phyloP scores from a whole-genome alignment of 2,113 vertebrate genomes.

The Lontra canadensis region DNA sequence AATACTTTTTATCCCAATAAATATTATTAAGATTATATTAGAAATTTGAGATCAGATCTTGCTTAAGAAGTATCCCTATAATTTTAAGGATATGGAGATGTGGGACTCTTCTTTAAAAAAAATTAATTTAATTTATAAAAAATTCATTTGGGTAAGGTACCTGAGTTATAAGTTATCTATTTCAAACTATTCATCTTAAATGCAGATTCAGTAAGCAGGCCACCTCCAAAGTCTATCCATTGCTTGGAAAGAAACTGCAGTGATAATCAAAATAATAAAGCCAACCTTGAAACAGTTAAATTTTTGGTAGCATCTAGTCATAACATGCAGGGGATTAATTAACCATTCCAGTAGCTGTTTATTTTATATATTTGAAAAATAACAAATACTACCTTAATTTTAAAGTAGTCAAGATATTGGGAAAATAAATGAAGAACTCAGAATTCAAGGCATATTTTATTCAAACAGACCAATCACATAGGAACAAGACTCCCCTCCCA shows the following conservation, averaged over 20 bases:
- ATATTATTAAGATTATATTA: neutral
- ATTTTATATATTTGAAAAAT: slow-evolving; percentile 15
- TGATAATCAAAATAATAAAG: neutral
- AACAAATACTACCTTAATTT: neutral
- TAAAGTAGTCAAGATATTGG: neutral
- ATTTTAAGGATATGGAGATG: neutral
- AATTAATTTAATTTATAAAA: neutral
- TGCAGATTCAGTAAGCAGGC: neutral
- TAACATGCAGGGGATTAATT: neutral
- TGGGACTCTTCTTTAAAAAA: neutral
- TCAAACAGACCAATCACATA: neutral
- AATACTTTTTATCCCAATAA: neutral
- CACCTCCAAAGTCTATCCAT: neutral
- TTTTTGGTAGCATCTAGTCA: neutral
- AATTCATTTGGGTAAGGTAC: neutral
- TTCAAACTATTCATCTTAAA: neutral
- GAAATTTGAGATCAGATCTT: neutral
- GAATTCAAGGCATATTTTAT: neutral
- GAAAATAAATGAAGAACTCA: neutral
- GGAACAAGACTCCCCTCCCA: neutral
- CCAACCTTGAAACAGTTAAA: neutral
- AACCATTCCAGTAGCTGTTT: neutral
- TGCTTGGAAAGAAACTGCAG: neutral
- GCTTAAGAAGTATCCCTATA: neutral
- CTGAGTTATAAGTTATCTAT: neutral